Conservation (phyloP, 1,140 invertebrate genomes). For the Ceratitis capitata region DNA sequence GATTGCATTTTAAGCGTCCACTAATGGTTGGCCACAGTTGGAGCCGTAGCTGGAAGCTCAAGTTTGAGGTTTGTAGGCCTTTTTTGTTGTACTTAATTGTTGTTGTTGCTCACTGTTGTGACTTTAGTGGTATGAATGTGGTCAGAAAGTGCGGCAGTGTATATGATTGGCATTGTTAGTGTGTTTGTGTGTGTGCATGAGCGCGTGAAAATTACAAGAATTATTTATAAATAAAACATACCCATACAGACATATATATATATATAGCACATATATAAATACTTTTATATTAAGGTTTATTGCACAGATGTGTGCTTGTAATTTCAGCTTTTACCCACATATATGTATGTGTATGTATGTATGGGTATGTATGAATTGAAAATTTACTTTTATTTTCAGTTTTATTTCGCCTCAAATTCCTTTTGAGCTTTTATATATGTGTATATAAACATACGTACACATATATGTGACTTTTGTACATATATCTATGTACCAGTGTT, state of each 20-base stretch:
- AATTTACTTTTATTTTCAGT: not conserved
- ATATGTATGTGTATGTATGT: not conserved
- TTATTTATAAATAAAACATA: not conserved
- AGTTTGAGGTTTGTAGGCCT: no score
- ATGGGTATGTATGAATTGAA: not conserved
- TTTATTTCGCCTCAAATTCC: not conserved
- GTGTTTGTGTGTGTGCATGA: no score
- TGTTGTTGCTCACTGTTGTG: not conserved
- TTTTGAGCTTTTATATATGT: not conserved
- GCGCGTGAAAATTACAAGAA: no score
- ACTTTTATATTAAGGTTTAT: not conserved
- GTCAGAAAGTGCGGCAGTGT: not conserved
- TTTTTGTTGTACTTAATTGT: not conserved
- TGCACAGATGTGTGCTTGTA: not conserved
- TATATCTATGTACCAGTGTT: no score
- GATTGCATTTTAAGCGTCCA: constrained; percentile 33
- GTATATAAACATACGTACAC: not conserved
- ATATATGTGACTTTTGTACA: not conserved
- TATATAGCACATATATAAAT: not conserved
- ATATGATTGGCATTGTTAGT: constrained; percentile 1
- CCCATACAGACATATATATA: not conserved
- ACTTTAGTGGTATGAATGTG: not conserved
- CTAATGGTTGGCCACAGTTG: not conserved
- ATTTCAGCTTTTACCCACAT: not conserved
- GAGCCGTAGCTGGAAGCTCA: no score